These are phyloP conservation scores for Phenganax stokvisi DNA, from an alignment of 92 coral and sea anemone genomes.

Conservation along the genomic window DNA sequence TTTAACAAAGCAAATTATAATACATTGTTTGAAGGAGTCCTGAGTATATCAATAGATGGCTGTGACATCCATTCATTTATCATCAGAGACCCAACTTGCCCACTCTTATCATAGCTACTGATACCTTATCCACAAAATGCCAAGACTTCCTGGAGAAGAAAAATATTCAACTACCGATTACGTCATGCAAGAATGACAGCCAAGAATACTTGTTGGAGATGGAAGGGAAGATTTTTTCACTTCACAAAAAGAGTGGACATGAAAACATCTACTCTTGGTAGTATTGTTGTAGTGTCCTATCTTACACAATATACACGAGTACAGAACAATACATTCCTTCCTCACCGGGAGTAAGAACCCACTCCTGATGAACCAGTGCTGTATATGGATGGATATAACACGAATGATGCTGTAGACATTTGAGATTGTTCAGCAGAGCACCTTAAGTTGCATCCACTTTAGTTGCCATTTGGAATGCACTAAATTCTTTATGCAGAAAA, in stretches of 20 bases:
- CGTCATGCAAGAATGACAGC: slow-evolving; percentile 54
- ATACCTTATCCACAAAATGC: slow-evolving; percentile 46
- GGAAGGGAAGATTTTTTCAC: slow-evolving; percentile 47
- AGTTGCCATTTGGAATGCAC: too few relatives aligned
- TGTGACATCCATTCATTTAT: slow-evolving; percentile 37
- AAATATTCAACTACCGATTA: slow-evolving; percentile 41
- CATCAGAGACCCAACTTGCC: slow-evolving; percentile 55
- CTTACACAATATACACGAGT: slow-evolving; percentile 36
- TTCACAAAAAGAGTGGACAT: slow-evolving; percentile 47
- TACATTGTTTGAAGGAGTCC: slow-evolving; percentile 37
- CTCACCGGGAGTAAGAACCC: slow-evolving; percentile 12
- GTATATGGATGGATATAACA: too few relatives aligned
- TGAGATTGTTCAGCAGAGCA: too few relatives aligned
- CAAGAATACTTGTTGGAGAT: slow-evolving; percentile 49
- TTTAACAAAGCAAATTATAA: slow-evolving; percentile 40
- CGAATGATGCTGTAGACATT: too few relatives aligned
- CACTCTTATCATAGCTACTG: slow-evolving; percentile 54
- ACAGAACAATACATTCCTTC: slow-evolving; percentile 32
- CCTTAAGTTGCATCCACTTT: too few relatives aligned
- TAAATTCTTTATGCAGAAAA: too few relatives aligned
- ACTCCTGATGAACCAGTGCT: neutral
- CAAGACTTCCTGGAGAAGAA: slow-evolving; percentile 15
- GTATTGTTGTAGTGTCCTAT: slow-evolving; percentile 29
- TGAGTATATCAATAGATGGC: slow-evolving; percentile 28
- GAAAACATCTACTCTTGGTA: slow-evolving; percentile 18